These are phyloP conservation scores for Hirtodrosophila duncani DNA, from an alignment of 2,888 invertebrate genomes.

Conservation along the genomic window DNA sequence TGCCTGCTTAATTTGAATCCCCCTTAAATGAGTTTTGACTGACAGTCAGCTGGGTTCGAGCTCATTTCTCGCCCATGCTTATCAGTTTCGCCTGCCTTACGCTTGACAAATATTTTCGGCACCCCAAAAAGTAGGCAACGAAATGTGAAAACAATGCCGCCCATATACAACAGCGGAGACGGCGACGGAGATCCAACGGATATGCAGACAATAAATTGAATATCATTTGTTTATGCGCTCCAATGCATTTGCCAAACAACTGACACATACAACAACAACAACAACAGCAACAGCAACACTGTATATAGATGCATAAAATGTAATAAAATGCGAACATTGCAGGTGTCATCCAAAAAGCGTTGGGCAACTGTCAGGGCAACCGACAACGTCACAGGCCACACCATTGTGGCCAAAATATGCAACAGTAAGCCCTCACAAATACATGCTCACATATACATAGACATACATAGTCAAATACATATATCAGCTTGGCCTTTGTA, in stretches of 20 bases:
- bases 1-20: conserved; percentile 60
- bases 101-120: conserved; percentile 14
- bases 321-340: conserved; percentile 71
- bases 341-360: conserved; percentile 65
- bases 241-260: conserved; percentile 62
- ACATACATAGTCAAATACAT: no score
- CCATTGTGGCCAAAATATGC: conserved; percentile 66
- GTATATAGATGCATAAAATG: conserved; percentile 45
- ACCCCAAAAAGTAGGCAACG: conserved; percentile 4
- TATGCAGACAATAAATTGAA: conserved; percentile 64
- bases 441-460: conserved; percentile 1
- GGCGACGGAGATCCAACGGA: conserved; percentile 34
- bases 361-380: conserved; percentile 57
- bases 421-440: conserved; percentile 23
- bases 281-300: conserved; percentile 13
- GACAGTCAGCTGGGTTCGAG: conserved; percentile 31
- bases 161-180: not conserved
- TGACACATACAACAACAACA: conserved; percentile 49
- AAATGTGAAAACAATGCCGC: conserved; percentile 26
- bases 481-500: no score
- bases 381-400: conserved; percentile 56
- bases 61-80: conserved; percentile 33
- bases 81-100: conserved; percentile 26
- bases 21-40: conserved; percentile 57
- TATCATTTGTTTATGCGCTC: conserved; percentile 70